Percentiles rank a stretch among this genome's conserved stretches.
phyloP scores from a whole-genome alignment of 2,888 invertebrate species.

The Orthosia gracilis region DNA sequence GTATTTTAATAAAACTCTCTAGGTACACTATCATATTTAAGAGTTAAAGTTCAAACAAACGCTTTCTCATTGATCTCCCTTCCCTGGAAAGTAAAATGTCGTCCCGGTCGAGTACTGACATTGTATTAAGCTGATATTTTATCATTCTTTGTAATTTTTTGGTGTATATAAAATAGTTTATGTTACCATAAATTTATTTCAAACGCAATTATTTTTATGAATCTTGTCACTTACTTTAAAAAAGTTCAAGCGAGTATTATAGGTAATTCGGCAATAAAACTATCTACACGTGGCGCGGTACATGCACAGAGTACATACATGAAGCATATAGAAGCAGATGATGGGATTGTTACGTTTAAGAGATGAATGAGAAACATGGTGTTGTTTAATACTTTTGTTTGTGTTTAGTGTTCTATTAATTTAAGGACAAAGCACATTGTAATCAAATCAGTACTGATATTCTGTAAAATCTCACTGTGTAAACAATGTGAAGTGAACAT shows the following conservation, averaged over 20 bases:
- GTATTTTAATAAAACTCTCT: slow-evolving; percentile 81
- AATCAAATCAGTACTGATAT: not conserved
- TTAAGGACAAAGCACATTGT: not conserved
- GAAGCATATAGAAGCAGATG: slow-evolving; percentile 49
- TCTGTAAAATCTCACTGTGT: no score
- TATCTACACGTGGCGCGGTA: slow-evolving; percentile 34
- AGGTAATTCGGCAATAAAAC: not conserved
- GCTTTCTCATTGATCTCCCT: slow-evolving; percentile 89
- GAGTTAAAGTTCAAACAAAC: slow-evolving; percentile 57
- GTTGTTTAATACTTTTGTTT: slow-evolving; percentile 32
- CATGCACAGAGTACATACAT: slow-evolving; percentile 42
- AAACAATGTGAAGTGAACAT: no score
- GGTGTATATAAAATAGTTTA: slow-evolving; percentile 1
- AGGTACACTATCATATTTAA: slow-evolving; percentile 70
- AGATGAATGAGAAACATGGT: slow-evolving; percentile 68
- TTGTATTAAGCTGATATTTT: slow-evolving; percentile 2
- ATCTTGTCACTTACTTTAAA: not conserved
- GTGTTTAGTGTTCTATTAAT: not conserved
- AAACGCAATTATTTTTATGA: not conserved
- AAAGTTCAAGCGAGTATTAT: not conserved
- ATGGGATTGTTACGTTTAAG: slow-evolving; percentile 35
- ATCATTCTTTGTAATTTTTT: slow-evolving; percentile 12
- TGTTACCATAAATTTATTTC: not conserved
- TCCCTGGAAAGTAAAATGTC: slow-evolving; percentile 85
- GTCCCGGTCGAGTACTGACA: slow-evolving; percentile 18